phyloP scores from a whole-genome alignment of 2,113 vertebrate species.

The Xyrauchen texanus region DNA sequence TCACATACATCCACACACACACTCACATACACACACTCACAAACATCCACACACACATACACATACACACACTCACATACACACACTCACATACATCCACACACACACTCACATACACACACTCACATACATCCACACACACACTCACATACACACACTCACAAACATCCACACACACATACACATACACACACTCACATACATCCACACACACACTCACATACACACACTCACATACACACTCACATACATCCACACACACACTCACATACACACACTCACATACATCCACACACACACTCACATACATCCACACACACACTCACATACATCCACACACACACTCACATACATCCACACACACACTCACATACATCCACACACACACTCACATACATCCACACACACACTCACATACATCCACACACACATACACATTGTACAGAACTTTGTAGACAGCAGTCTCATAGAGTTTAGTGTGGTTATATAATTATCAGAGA shows the following conservation, averaged over 20 bases:
- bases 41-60: too few species aligned
- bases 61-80: too few species aligned
- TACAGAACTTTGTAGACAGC: slow-evolving; percentile 46
- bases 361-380: background rate
- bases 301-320: slow-evolving; percentile 2
- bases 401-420: background rate
- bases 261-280: background rate
- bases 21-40: background rate
- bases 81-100: too few species aligned
- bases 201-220: too few species aligned
- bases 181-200: too few species aligned
- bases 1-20: background rate
- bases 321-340: background rate
- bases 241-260: too few species aligned
- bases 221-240: too few species aligned
- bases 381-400: background rate
- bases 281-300: background rate
- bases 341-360: background rate
- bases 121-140: too few species aligned
- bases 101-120: too few species aligned
- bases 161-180: too few species aligned
- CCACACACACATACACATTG: slow-evolving; percentile 21
- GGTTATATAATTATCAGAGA: background rate
- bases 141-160: too few species aligned
- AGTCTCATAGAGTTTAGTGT: slow-evolving; percentile 9